Conservation (phyloP, 2,888 invertebrate species). For the Eupithecia abbreviata region DNA sequence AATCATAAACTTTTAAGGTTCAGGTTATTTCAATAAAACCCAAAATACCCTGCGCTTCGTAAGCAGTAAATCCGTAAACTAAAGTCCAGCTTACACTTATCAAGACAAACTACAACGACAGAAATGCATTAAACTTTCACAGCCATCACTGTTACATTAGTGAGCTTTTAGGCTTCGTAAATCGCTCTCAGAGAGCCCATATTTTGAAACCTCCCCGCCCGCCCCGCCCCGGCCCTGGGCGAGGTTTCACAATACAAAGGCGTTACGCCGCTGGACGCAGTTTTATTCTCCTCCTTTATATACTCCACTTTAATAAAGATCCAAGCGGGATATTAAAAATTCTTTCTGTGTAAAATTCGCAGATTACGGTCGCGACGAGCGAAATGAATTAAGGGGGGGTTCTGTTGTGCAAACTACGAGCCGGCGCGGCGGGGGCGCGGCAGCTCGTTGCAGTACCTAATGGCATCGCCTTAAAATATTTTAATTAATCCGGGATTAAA, state of each 20-base stretch:
- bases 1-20: not conserved
- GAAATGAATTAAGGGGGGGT: slow-evolving; percentile 55
- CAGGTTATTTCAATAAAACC: not conserved
- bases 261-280: slow-evolving; percentile 63
- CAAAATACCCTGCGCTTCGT: not conserved
- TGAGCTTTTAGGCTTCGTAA: slow-evolving; percentile 36
- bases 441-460: slow-evolving; percentile 36
- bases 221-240: slow-evolving; percentile 25
- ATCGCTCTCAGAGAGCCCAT: slow-evolving; percentile 36
- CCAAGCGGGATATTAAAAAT: slow-evolving; percentile 74
- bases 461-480: slow-evolving; percentile 33
- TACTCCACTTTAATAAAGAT: slow-evolving; percentile 73
- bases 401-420: slow-evolving; percentile 62
- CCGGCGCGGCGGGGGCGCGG: slow-evolving; percentile 14
- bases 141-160: slow-evolving; percentile 32
- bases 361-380: slow-evolving; percentile 53
- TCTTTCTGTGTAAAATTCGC: slow-evolving; percentile 60
- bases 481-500: slow-evolving; percentile 34
- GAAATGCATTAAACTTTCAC: slow-evolving; percentile 25
- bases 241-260: slow-evolving; percentile 55
- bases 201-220: slow-evolving; percentile 44
- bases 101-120: slow-evolving; percentile 14
- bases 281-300: slow-evolving; percentile 56
- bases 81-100: not conserved
- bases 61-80: not conserved